Evolutionary conservation across 2,113 vertebrate genomes (phyloP), one percentile per base, ranked within the genome.

Genomic region (Erpornis zantholeuca): DNA sequence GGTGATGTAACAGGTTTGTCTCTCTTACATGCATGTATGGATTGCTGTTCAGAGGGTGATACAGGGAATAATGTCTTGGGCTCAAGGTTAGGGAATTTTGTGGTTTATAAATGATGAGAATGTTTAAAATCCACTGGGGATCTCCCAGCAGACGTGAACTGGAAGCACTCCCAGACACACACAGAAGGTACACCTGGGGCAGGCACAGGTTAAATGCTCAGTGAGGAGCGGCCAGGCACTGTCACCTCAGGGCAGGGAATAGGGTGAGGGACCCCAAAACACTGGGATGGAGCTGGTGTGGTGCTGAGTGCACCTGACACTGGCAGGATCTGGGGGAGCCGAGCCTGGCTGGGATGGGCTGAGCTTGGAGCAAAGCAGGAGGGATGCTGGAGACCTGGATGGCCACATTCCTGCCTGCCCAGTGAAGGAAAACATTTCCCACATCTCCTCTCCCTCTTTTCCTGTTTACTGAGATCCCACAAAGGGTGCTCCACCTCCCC

Each of bases 231-330:
- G 42, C 6, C 69, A 14, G 10, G 21, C 1, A 0, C 16, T 45
- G 47, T 64, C 68, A 72, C 36, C 33, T 52, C 23, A 7, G 47
- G 44, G 45, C 68, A 56, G 44, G 33, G 38, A 79, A 53, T 1
- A 61, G 22, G 11, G 21, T 12, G 54, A 94, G n/a, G 66, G 31
- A 83, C 23, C 33, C 49, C 56, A 66, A 15, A 35, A 16, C 5
- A 9, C 0, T 38, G 19, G 33, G 40, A 10, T 53, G 44, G 33
- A 89, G 29, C 68, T 84, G 29, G 4, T 0, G 2, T 6, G n/a
- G 40, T 66, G 65, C 83, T 88, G 70, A 1, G 45, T 19, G 21
- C 17, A 42, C 54, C 24, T 15, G 0, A 1, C 35, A 20, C 13
- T 14, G 66, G 22, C 33, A 50, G 42, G 47, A 66, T 76, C 10